A percentile compares a stretch with the other conserved stretches of the same genome.
These are phyloP conservation scores for Cryptosula pallasiana DNA, from an alignment of 2,888 invertebrate genomes.

Conservation along the genomic window DNA sequence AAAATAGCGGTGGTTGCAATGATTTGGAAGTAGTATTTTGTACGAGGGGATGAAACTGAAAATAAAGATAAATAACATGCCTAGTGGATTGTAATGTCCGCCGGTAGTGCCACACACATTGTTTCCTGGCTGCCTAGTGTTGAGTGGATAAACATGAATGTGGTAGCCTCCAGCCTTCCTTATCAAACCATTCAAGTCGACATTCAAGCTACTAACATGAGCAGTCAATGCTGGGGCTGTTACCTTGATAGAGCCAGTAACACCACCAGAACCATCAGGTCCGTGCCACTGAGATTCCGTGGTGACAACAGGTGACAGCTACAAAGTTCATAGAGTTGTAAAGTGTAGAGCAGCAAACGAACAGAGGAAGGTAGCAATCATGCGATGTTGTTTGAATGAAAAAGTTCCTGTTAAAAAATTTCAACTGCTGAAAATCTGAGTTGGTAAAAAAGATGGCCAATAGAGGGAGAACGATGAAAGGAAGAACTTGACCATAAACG, in stretches of 20 bases:
- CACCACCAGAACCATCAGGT: neutral
- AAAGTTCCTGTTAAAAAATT: too few species aligned
- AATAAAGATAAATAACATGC: neutral
- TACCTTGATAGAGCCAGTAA: neutral
- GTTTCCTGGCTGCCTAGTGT: neutral
- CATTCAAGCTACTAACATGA: slow-evolving; percentile 58
- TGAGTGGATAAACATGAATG: slow-evolving; percentile 65
- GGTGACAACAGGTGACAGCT: slow-evolving; percentile 7
- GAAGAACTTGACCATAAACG: too few species aligned
- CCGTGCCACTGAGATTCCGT: slow-evolving; percentile 14
- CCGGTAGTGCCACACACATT: slow-evolving; percentile 13
- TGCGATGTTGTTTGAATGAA: too few species aligned
- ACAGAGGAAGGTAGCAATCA: too few species aligned
- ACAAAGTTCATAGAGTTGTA: neutral
- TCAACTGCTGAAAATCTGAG: too few species aligned
- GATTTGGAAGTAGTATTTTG: too few species aligned
- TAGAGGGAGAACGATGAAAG: too few species aligned
- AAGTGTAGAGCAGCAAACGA: too few species aligned
- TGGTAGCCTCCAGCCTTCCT: slow-evolving; percentile 68
- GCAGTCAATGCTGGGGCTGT: neutral
- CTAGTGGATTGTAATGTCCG: slow-evolving; percentile 17
- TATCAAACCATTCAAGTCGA: slow-evolving; percentile 67
- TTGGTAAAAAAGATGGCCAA: too few species aligned
- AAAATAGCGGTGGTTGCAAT: too few species aligned
- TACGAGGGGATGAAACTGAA: too few species aligned